Base-by-base conservation (phyloP, 2,113 vertebrate species). In the Ammodytes marinus region DNA sequence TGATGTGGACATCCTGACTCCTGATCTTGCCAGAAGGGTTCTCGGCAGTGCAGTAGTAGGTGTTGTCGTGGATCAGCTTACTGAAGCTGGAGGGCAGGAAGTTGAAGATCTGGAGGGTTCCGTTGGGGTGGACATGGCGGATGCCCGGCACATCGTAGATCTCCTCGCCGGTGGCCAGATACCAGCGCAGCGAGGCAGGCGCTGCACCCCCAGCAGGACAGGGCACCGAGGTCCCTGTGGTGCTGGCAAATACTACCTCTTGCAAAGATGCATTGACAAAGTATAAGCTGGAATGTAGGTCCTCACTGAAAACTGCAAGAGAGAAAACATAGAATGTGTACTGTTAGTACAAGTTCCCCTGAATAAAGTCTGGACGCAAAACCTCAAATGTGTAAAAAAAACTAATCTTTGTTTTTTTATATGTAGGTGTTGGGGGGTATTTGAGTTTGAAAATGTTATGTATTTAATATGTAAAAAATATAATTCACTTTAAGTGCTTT, bases 201-300 rank as follows among this genome's bases (percentile, higher is more conserved):
- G 97, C 95, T 65, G 97, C 95, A 64, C 97, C 98, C 89, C 97
- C 97, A 82, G 98, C 98, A n/a, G 98, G 98, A 95, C 98, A 99
- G 95, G 98, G 97, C 95, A 99, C 98, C 94, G 98, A 86, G 11
- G 97, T 98, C 97, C 98, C 98, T 95, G 97, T 98, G 94, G 97
- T 99, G 96, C 98, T 99, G 91, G 98, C 98, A 93, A 99, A 99
- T 95, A 99, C 97, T 99, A 99, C 97, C 98, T 99, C 98, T 99
- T 99, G 98, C 97, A 99, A 91, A 97, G 98, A 99, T 98, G 97
- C 98, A 99, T 99, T 99, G 97, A 99, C 97, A 95, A 99, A 99
- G 91, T 99, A 99, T 92, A 99, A 96, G 96, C 97, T 99, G 97
- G 98, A 96, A 80, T 97, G 98, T 91, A 99, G 96, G 92, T 99